Conservation (phyloP, 64 coral and sea anemone genomes). For the Platygyra sinensis region DNA sequence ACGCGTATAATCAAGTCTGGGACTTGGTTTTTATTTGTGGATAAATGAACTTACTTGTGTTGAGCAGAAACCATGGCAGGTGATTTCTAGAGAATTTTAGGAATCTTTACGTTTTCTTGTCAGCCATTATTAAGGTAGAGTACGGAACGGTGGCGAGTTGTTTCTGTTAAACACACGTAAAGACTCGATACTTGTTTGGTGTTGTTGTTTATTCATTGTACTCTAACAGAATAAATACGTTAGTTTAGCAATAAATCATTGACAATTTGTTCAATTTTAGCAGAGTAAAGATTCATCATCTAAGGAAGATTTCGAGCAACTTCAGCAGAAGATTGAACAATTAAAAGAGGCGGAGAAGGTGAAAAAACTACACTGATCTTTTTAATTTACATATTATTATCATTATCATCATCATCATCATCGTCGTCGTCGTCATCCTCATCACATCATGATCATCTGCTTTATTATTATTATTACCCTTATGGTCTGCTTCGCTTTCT, state of each 20-base stretch:
- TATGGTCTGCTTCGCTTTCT: no score
- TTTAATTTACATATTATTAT: no score
- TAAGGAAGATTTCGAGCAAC: constrained; percentile 33
- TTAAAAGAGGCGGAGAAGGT: constrained; percentile 59
- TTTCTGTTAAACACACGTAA: no score
- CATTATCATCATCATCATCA: neutral
- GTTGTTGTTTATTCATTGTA: neutral
- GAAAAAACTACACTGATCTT: neutral
- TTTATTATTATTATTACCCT: neutral
- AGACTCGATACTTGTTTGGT: neutral
- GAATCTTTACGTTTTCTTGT: no score
- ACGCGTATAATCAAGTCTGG: no score
- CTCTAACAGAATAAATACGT: neutral
- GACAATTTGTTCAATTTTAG: neutral
- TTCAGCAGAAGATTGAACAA: constrained; percentile 55
- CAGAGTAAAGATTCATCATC: constrained; percentile 27
- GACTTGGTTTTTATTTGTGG: no score
- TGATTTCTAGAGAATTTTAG: no score
- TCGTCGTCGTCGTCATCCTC: no score
- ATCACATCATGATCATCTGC: neutral
- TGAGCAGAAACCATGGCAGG: no score
- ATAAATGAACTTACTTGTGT: no score
- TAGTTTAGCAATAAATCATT: neutral
- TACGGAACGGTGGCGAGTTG: no score
- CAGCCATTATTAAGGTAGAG: no score